Evolutionary conservation across 2,888 invertebrate genomes (phyloP).

Genomic region (Cryptops parisi): DNA sequence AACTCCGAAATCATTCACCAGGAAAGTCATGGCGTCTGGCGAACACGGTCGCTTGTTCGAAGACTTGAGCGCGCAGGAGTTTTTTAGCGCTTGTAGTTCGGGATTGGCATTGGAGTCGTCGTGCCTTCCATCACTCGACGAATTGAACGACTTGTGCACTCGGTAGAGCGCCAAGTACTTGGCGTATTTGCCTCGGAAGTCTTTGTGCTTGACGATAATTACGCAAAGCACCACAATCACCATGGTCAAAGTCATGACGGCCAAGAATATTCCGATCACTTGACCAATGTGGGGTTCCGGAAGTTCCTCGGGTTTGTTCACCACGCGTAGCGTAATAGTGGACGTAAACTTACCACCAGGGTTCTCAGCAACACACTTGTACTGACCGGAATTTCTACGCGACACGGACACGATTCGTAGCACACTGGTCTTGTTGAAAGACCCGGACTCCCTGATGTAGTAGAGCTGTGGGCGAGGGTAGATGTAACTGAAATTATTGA

Average conservation of each 20-base stretch:
- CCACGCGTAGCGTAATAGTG: constrained; percentile 70
- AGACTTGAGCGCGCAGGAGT: not conserved
- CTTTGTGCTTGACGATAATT: constrained; percentile 3
- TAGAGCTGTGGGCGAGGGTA: constrained; percentile 14
- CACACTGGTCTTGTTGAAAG: constrained; percentile 52
- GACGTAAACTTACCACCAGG: constrained; percentile 75
- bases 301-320: not conserved
- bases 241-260: constrained; percentile 1
- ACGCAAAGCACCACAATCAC: constrained; percentile 14
- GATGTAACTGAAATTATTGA: constrained; percentile 51
- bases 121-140: too few relatives aligned
- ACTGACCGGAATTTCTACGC: constrained; percentile 66
- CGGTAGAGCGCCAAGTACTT: constrained; percentile 5
- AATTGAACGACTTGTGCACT: not conserved
- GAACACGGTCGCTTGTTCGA: not conserved
- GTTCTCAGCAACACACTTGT: constrained; percentile 81
- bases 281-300: constrained; percentile 8
- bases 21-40: constrained; percentile 5
- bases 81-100: not conserved
- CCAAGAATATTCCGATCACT: constrained; percentile 8
- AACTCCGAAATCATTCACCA: constrained; percentile 1
- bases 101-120: not conserved
- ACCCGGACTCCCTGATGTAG: constrained; percentile 14
- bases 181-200: constrained; percentile 7
- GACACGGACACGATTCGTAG: constrained; percentile 67